Evolutionary conservation across 2,113 vertebrate species (phyloP), one percentile per base, ranked within the genome.

Genomic region (Sitta europaea): DNA sequence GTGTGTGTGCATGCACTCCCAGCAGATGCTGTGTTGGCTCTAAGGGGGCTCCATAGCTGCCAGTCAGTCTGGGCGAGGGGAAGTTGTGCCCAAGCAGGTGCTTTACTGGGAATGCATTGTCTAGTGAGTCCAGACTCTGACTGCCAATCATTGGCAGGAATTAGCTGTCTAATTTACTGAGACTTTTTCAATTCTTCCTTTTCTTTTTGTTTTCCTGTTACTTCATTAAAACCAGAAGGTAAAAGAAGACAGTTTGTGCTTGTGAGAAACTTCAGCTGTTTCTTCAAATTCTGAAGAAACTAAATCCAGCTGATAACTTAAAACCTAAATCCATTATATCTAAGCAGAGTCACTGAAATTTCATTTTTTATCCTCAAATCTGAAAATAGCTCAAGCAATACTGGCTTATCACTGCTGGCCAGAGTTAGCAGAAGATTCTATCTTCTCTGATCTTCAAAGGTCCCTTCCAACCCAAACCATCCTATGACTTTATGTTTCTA

Each of bases 11-110:
- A 5, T 6, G 29, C 20, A 4, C 35, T 35, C 33, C 61, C 61
- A 22, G 51, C 23, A 67, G 55, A 50, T 24, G 61, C 53, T 33
- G 36, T 8, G 31, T 6, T 59, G 58, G 50, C 23, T 48, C 53
- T 43, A 11, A 0, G 1, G 0, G 1, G 7, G 16, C n/a, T 43
- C 47, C 45, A 31, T 23, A 42, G 65, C 25, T 31, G 35, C 84
- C 15, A 4, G 8, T 84, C 15, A 4, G 8, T 19, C 25, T 0
- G 0, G 55, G 22, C 0, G 11, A 47, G 23, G 2, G 15, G 12
- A 55, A 45, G 19, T 38, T 27, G n/a, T 54, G 65, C 29, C 54
- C 48, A 72, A 79, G 48, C 13, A 72, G 36, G 18, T 59, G 48
- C 50, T 72, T 38, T 20, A 24, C 29, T 11, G 67, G 29, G 35